These are phyloP conservation scores for Paragorgia papillata DNA, from an alignment of 92 coral and sea anemone species.

Conservation along the genomic window DNA sequence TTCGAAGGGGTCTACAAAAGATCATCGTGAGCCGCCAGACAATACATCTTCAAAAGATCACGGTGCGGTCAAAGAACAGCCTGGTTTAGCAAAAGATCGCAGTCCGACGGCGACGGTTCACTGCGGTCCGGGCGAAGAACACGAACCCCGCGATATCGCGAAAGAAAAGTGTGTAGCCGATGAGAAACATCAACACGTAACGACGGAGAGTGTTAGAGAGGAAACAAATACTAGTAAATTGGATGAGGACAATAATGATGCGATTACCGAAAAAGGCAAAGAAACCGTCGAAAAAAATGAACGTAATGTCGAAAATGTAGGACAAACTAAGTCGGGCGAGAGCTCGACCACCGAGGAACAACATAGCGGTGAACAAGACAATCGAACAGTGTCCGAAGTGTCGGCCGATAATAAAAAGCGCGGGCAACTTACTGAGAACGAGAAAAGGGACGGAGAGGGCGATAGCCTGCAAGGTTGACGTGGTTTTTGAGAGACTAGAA, in stretches of 20 bases:
- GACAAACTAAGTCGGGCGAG: slow-evolving; percentile 4
- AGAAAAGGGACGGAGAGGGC: no score
- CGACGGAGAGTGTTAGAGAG: not conserved
- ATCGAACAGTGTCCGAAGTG: no score
- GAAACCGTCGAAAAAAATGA: not conserved
- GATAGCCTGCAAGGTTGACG: no score
- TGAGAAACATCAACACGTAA: not conserved
- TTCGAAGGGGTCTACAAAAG: not conserved
- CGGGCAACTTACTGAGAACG: no score
- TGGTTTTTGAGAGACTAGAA: no score
- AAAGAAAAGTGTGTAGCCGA: slow-evolving; percentile 6
- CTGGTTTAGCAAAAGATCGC: slow-evolving; percentile 2
- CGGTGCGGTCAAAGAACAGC: slow-evolving; percentile 11
- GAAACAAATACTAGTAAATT: not conserved
- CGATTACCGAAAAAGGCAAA: not conserved
- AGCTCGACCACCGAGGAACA: not conserved
- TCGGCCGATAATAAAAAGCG: no score
- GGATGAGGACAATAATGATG: not conserved
- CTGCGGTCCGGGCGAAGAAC: not conserved
- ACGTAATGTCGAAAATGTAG: not conserved
- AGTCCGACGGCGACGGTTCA: not conserved
- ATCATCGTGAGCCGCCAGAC: slow-evolving; percentile 1
- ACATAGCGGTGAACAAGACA: no score
- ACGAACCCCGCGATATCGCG: slow-evolving; percentile 8
- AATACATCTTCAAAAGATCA: not conserved